phyloP scores from a whole-genome alignment of 2,888 invertebrate species.

The Allolobophora icterica region DNA sequence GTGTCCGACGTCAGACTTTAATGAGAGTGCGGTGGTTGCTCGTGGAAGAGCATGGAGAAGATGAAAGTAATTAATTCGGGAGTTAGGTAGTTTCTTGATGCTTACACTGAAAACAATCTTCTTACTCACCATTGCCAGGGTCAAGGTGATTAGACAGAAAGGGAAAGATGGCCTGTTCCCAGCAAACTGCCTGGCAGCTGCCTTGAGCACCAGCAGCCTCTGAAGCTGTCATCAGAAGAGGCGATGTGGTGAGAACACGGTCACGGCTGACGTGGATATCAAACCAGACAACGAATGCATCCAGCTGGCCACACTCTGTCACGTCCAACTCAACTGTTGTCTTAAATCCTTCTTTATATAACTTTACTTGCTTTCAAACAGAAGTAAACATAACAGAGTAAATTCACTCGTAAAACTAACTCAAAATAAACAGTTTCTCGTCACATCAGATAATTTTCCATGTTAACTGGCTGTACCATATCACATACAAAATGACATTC shows the following conservation, averaged over 20 bases:
- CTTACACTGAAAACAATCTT: neutral
- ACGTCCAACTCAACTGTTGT: conserved; percentile 44
- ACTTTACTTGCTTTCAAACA: conserved; percentile 33
- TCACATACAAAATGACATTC: neutral
- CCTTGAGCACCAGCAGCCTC: conserved; percentile 66
- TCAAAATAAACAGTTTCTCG: neutral
- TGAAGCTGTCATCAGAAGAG: conserved; percentile 69
- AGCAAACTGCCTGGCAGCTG: conserved; percentile 67
- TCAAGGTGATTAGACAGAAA: conserved; percentile 42
- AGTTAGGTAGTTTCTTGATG: neutral
- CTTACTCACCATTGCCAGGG: neutral
- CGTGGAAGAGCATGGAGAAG: neutral
- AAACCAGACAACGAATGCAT: conserved; percentile 78
- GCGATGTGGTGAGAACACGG: conserved; percentile 58
- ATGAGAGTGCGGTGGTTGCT: neutral
- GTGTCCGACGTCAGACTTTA: neutral
- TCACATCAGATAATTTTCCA: neutral
- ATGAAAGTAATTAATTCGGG: neutral
- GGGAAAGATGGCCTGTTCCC: conserved; percentile 81
- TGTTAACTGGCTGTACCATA: neutral
- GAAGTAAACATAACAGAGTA: neutral
- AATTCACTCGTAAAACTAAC: conserved; percentile 19
- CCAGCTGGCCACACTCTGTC: conserved; percentile 69
- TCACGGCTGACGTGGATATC: conserved; percentile 74
- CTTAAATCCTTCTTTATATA: conserved; percentile 34